Percentiles rank a stretch among this genome's conserved stretches.
Evolutionary conservation across 2,888 invertebrate genomes (phyloP).

Genomic region (Linnaemya tessellans): DNA sequence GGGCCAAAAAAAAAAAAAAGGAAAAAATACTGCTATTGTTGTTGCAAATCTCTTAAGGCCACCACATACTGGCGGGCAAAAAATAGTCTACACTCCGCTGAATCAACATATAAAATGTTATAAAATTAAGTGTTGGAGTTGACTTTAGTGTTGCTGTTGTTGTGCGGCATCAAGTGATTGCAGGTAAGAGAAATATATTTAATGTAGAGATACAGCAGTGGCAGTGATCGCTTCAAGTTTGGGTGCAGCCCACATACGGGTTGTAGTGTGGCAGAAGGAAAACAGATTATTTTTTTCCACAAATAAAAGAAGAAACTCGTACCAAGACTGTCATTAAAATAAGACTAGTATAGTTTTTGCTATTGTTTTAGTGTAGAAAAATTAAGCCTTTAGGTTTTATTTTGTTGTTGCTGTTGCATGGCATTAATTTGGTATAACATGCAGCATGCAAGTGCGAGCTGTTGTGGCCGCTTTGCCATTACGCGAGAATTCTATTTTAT

Average conservation of each 20-base stretch:
- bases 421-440: slow-evolving; percentile 81
- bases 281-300: slow-evolving; percentile 10
- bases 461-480: slow-evolving; percentile 24
- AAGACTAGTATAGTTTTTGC: slow-evolving; percentile 64
- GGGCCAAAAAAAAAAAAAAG: slow-evolving; percentile 2
- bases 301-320: background rate
- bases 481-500: slow-evolving; percentile 15
- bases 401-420: slow-evolving; percentile 75
- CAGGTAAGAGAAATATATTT: slow-evolving; percentile 49
- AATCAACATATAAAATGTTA: slow-evolving; percentile 13
- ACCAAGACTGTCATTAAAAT: slow-evolving; percentile 34
- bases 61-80: slow-evolving; percentile 31
- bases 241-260: slow-evolving; percentile 72
- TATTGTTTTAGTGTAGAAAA: slow-evolving; percentile 50
- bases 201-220: slow-evolving; percentile 59
- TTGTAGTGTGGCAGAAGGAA: slow-evolving; percentile 69
- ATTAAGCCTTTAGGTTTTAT: slow-evolving; percentile 73
- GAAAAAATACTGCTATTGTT: slow-evolving; percentile 27
- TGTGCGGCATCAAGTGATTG: slow-evolving; percentile 52
- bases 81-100: slow-evolving; percentile 4
- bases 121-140: slow-evolving; percentile 48
- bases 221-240: slow-evolving; percentile 67
- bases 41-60: slow-evolving; percentile 43
- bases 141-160: slow-evolving; percentile 22
- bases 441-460: slow-evolving; percentile 68